Base-by-base conservation (phyloP, 2,888 invertebrate genomes). In the Netelia fuscicornis region DNA sequence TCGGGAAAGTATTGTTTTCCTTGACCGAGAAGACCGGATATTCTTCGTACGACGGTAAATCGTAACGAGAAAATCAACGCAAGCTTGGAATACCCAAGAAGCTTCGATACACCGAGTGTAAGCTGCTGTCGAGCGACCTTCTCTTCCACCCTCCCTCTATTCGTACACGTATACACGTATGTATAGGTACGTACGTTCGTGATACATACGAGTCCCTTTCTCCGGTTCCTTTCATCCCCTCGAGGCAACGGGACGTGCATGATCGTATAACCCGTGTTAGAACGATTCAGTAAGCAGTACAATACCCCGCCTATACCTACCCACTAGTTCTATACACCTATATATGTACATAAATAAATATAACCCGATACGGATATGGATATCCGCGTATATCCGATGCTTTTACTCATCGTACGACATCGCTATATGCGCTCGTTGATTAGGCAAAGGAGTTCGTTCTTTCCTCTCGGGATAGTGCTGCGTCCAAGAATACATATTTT, bases 31-130 rank as follows among this genome's bases (percentile, higher is more conserved):
- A 17, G 23, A 60, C 30, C 1, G 48, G 20, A 1, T 58, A 10
- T 9, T 52, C 42, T 58, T 17, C 17, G 11, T 30, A 17, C 42
- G 37, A 37, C 23, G 72, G 23, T 42, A 37, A 8, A 71, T 37
- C 56, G 11, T 44, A 52, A 30, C 25, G 68, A 72, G 68, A 70
- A 78, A 70, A 60, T 70, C 78, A 77, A 60, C 77, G 77, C 67
- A 67, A 68, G 67, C 67, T 56, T 68, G 58, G 77, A 77, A 77
- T 77, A 77, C 67, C 77, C 58, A 77, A 77, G 67, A 44, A 68
- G 77, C 67, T 48, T 58, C 67, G 58, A 68, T 68, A 56, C 56
- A 25, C n/a, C 11, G 13, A 30, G 52, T 30, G 30, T 52, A 70
- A 71, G 70, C 48, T 37, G 67, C 77, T 68, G 44, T 68, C 67